Evolutionary conservation across 2,888 invertebrate species (phyloP).

Genomic region (Tenodera sinensis): DNA sequence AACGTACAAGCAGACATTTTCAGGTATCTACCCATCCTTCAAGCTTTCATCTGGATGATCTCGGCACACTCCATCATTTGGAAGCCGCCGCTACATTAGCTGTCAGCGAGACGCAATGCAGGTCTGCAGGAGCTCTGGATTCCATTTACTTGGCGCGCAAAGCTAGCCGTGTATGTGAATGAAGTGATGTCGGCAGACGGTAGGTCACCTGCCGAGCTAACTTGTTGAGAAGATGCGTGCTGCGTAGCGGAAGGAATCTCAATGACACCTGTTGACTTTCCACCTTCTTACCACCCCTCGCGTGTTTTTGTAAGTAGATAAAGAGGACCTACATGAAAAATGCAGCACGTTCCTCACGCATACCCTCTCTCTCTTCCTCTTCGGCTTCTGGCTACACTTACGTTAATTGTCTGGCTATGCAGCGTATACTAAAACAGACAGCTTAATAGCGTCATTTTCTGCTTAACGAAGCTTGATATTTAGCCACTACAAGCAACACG

Average conservation of each 20-base stretch:
- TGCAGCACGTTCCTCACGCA: background rate
- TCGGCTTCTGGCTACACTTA: background rate
- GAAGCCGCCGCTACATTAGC: background rate
- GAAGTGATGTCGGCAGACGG: background rate
- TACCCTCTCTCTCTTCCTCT: background rate
- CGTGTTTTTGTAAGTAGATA: background rate
- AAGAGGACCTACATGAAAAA: background rate
- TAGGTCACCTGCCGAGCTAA: background rate
- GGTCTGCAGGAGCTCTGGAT: background rate
- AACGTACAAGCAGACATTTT: too few relatives aligned
- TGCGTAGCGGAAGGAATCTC: background rate
- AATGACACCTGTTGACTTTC: background rate
- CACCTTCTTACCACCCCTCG: background rate
- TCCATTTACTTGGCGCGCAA: background rate
- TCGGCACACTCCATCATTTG: background rate
- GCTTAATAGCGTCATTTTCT: background rate
- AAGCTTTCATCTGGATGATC: background rate
- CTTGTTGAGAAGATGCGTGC: background rate
- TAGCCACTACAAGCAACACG: background rate
- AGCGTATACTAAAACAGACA: background rate
- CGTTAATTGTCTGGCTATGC: background rate
- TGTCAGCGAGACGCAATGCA: background rate
- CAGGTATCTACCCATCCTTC: background rate
- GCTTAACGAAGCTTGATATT: background rate
- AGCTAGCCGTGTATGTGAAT: background rate